Percentiles rank a stretch among this genome's conserved stretches.
Conservation (phyloP, 1,140 invertebrate species). For the Drosophila auraria region DNA sequence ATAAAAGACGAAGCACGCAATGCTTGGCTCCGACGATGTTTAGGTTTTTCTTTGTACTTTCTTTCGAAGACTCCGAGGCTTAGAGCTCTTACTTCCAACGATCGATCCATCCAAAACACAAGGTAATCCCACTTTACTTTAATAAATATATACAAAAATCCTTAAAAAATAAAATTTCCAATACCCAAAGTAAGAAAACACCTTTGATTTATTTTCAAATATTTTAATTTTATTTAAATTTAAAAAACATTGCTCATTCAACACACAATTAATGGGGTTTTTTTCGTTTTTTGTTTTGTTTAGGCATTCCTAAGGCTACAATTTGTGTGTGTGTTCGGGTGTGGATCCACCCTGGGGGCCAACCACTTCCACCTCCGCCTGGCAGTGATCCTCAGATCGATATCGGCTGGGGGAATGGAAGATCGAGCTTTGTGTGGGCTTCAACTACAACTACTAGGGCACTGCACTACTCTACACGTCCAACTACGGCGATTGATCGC, state of each 20-base stretch:
- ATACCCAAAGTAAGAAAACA: conserved; percentile 6
- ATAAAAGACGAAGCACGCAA: no score
- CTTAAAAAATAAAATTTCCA: not conserved
- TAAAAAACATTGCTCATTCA: conserved; percentile 51
- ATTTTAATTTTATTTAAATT: conserved; percentile 45
- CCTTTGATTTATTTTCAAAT: conserved; percentile 21
- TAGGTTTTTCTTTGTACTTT: no score
- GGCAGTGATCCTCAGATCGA: not conserved
- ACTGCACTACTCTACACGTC: conserved; percentile 49
- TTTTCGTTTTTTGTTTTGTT: conserved; percentile 11
- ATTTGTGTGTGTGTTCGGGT: conserved; percentile 12
- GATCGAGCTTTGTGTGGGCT: conserved; percentile 5
- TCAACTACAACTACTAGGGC: conserved; percentile 51
- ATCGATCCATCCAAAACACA: no score
- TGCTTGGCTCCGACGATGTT: no score
- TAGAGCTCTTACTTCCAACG: no score
- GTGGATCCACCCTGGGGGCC: not conserved
- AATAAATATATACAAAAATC: not conserved
- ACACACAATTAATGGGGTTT: conserved; percentile 36
- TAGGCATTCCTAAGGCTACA: conserved; percentile 54
- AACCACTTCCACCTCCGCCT: not conserved
- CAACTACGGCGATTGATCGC: conserved; percentile 26
- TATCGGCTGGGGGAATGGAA: not conserved
- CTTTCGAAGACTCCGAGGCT: no score
- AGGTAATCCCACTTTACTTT: no score